Conservation (phyloP, 2,888 invertebrate species). For the Lithodes maja region DNA sequence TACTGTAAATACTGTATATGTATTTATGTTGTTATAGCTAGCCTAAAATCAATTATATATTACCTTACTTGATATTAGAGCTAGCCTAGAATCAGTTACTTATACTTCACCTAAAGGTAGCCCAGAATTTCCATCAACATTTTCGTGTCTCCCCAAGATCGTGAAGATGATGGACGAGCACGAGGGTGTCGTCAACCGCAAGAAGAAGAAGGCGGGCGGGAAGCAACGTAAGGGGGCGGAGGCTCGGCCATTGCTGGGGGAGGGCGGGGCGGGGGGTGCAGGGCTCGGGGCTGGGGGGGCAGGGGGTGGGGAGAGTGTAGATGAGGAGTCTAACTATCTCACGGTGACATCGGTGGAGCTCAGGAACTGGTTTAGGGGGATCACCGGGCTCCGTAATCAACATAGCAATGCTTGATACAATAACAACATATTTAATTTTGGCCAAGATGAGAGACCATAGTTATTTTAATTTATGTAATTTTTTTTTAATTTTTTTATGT, state of each 20-base stretch:
- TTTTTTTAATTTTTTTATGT: no score
- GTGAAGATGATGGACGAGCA: slow-evolving; percentile 96
- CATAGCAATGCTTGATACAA: slow-evolving; percentile 42
- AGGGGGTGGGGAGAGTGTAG: slow-evolving; percentile 69
- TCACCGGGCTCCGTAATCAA: slow-evolving; percentile 61
- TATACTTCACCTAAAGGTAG: no score
- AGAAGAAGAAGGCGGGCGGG: slow-evolving; percentile 71
- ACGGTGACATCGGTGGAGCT: slow-evolving; percentile 71
- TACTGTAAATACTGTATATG: no score
- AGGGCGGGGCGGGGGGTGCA: slow-evolving; percentile 66
- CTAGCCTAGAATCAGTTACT: neutral
- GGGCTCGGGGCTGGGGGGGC: slow-evolving; percentile 61
- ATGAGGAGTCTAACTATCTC: slow-evolving; percentile 71
- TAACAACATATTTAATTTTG: no score
- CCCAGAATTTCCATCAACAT: no score
- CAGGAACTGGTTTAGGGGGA: slow-evolving; percentile 69
- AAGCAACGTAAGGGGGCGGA: slow-evolving; percentile 71
- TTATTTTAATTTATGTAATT: no score
- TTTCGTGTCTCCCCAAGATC: slow-evolving; percentile 77
- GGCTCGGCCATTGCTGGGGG: slow-evolving; percentile 64
- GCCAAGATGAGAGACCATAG: no score
- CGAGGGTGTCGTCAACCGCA: slow-evolving; percentile 86
- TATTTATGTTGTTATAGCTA: no score
- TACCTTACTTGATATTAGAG: neutral
- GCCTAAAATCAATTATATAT: neutral